Base-by-base conservation (phyloP, 2,113 vertebrate species). In the Aspidoscelis tigris region DNA sequence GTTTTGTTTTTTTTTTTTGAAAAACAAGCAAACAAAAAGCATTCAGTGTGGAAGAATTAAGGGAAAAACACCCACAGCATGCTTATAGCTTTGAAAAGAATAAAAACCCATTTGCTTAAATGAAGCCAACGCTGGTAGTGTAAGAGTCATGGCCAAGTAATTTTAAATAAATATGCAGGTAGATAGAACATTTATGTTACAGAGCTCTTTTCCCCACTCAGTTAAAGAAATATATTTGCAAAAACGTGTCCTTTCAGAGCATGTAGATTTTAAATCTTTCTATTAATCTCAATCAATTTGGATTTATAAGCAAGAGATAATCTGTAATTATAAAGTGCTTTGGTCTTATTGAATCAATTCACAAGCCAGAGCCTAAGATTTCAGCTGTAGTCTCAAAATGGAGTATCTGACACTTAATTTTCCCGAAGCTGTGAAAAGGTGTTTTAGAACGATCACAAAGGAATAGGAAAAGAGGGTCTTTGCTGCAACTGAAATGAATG, bases 381-480 rank as follows among this genome's bases (percentile, higher is more conserved):
- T 85, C 84, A 86, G 73, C 80, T 83, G 69, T 85, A 78, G 89
- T 88, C 90, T 81, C 86, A 74, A 89, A 91, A 92, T 20, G 82
- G 82, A 89, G 82, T 14, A 76, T 69, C 85, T 91, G 83, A 81
- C 80, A 89, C 89, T 58, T 0, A 81, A 91, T 89, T 92, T 90
- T 94, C 90, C 84, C 83, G 86, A 73, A 91, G 89, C 89, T 81
- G 47, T 55, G 85, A 88, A 88, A 84, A 88, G 86, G 91, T 87
- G 84, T 82, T 81, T 89, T 86, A 69, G 74, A 94, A 90, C 86
- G 89, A 87, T 89, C 89, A 89, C 87, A 94, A 90, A 92, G 76
- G 92, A 89, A 91, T 81, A 39, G 78, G 44, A 87, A 91, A 90
- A 81, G 72, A 83, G 83, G 0, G 58, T 86, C 88, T 84, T 87